Evolutionary conservation across 2,888 invertebrate genomes (phyloP).

Genomic region (Pandemis heparana): DNA sequence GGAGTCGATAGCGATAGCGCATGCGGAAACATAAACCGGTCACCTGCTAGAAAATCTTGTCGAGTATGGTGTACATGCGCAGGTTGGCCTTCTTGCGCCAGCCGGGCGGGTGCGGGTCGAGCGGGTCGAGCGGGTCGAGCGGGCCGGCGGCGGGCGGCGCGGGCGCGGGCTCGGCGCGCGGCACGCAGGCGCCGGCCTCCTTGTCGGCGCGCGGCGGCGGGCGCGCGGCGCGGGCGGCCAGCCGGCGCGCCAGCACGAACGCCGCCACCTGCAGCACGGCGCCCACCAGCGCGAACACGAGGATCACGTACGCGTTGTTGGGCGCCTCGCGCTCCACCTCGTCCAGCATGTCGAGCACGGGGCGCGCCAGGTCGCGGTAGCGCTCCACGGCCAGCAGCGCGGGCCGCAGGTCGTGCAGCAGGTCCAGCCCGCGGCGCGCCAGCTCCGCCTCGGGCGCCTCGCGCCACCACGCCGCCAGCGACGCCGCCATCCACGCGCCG

Average conservation of each 20-base stretch:
- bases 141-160: constrained; percentile 54
- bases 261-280: constrained; percentile 75
- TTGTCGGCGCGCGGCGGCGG: constrained; percentile 43
- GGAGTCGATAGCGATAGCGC: no score
- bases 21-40: background rate
- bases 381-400: constrained; percentile 77
- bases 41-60: constrained; percentile 84
- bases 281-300: constrained; percentile 69
- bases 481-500: constrained; percentile 79
- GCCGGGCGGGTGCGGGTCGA: constrained; percentile 60
- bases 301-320: constrained; percentile 76
- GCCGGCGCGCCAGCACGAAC: constrained; percentile 71
- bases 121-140: constrained; percentile 47
- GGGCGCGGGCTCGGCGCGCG: constrained; percentile 54
- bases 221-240: constrained; percentile 47
- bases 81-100: constrained; percentile 80
- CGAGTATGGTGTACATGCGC: constrained; percentile 81
- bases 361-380: constrained; percentile 72
- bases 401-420: constrained; percentile 80
- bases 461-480: constrained; percentile 79
- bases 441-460: constrained; percentile 76
- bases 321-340: constrained; percentile 81
- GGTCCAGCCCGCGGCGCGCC: constrained; percentile 75
- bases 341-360: constrained; percentile 78
- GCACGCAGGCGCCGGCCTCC: constrained; percentile 48